phyloP scores from a whole-genome alignment of 2,797 vertebrate genomes.

The Rhyacichthys aspro region DNA sequence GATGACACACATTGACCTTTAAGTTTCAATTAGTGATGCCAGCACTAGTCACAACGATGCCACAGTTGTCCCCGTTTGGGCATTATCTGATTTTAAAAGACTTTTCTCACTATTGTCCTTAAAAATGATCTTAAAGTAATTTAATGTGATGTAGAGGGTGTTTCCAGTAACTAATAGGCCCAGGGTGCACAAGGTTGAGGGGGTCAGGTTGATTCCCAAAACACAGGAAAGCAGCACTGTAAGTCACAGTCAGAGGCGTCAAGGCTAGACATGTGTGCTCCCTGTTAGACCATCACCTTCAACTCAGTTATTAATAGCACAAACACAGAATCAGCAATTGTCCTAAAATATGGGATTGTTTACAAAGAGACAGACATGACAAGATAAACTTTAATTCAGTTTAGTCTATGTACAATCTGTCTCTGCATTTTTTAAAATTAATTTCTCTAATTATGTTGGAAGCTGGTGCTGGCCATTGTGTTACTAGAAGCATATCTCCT shows the following conservation, averaged over 20 bases:
- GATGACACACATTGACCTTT: slow-evolving; percentile 1
- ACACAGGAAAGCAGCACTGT: slow-evolving; percentile 76
- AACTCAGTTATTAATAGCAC: slow-evolving; percentile 69
- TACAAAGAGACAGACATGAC: too few relatives aligned
- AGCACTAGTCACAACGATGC: slow-evolving; percentile 49
- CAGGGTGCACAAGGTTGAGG: slow-evolving; percentile 57
- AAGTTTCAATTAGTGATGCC: slow-evolving; percentile 59
- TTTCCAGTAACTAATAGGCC: slow-evolving; percentile 71
- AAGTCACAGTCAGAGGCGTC: slow-evolving; percentile 67
- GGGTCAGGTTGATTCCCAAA: slow-evolving; percentile 72
- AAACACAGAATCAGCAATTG: slow-evolving; percentile 19
- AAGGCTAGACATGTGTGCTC: slow-evolving; percentile 66
- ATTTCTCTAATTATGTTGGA: neutral
- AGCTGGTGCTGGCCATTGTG: slow-evolving; percentile 36
- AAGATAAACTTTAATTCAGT: too few relatives aligned
- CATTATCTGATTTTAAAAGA: slow-evolving; percentile 69
- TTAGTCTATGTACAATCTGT: too few relatives aligned
- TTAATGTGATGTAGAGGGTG: slow-evolving; percentile 66
- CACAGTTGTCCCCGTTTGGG: slow-evolving; percentile 48
- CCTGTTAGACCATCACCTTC: slow-evolving; percentile 69
- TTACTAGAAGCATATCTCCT: slow-evolving; percentile 59
- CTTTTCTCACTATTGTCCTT: slow-evolving; percentile 79
- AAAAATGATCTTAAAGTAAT: slow-evolving; percentile 70
- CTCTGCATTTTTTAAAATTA: too few relatives aligned
- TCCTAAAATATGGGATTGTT: too few relatives aligned